phyloP scores from a whole-genome alignment of 2,797 vertebrate species.

The Borostomias antarcticus region DNA sequence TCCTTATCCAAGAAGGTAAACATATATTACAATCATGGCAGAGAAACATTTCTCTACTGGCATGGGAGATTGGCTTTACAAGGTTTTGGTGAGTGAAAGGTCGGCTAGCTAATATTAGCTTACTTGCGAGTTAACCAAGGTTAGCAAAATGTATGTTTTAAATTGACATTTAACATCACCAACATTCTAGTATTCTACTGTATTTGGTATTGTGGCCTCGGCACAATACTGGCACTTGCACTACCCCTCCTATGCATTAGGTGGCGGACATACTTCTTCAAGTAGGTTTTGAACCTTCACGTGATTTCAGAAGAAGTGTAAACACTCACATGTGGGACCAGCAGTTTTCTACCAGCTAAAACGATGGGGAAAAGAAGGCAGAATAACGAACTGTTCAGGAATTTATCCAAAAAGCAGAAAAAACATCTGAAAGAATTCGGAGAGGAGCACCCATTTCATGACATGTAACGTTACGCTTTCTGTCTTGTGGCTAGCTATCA shows the following conservation, averaged over 20 bases:
- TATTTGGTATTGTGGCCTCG: no score
- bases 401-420: slow-evolving; percentile 90
- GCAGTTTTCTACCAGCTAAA: slow-evolving; percentile 24
- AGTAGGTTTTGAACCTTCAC: background rate
- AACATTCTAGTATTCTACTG: no score
- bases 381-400: slow-evolving; percentile 63
- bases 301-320: background rate
- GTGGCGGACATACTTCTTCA: background rate
- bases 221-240: background rate
- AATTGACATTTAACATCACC: background rate
- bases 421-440: slow-evolving; percentile 93
- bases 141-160: no score
- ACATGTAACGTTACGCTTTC: slow-evolving; percentile 72
- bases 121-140: no score
- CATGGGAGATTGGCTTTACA: no score
- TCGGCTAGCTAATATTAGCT: no score
- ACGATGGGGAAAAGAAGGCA: slow-evolving; percentile 86
- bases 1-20: no score
- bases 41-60: no score
- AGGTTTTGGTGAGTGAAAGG: no score
- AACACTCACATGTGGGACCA: background rate
- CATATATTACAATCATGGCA: no score
- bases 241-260: background rate
- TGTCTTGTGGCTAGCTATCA: background rate
- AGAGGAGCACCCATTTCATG: slow-evolving; percentile 91